phyloP scores from a whole-genome alignment of 2,888 invertebrate genomes.

The Fragum fragum region DNA sequence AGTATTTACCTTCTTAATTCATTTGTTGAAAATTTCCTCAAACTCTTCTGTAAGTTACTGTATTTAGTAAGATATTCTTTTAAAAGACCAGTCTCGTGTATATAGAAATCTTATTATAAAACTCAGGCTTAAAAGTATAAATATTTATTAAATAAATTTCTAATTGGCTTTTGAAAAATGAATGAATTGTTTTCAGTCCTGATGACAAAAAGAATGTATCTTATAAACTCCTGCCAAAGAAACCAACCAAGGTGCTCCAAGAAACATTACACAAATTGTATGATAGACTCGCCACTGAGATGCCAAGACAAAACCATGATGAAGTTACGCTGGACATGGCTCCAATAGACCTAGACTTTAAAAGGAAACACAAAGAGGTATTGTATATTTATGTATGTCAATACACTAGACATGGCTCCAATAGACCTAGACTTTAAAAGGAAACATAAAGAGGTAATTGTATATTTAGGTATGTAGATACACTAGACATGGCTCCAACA shows the following conservation, averaged over 20 bases:
- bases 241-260: slow-evolving; percentile 93
- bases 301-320: slow-evolving; percentile 72
- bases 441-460: slow-evolving; percentile 92
- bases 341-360: slow-evolving; percentile 93
- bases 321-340: slow-evolving; percentile 86
- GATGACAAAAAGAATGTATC: slow-evolving; percentile 94
- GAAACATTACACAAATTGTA: slow-evolving; percentile 93
- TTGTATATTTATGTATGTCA: too few relatives aligned
- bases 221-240: slow-evolving; percentile 87
- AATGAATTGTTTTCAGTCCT: slow-evolving; percentile 88
- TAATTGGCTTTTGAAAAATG: too few relatives aligned
- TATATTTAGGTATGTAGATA: too few relatives aligned
- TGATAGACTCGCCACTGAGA: slow-evolving; percentile 87
- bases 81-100: too few relatives aligned
- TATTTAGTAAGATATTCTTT: too few relatives aligned
- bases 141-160: too few relatives aligned
- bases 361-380: slow-evolving; percentile 93
- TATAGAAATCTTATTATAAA: too few relatives aligned
- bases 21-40: too few relatives aligned
- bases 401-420: slow-evolving; percentile 88
- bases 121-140: too few relatives aligned
- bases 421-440: slow-evolving; percentile 94
- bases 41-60: too few relatives aligned
- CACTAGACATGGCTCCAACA: slow-evolving; percentile 89
- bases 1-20: slow-evolving; percentile 61